phyloP scores from a whole-genome alignment of 2,797 vertebrate species.

The Cuniculus paca region DNA sequence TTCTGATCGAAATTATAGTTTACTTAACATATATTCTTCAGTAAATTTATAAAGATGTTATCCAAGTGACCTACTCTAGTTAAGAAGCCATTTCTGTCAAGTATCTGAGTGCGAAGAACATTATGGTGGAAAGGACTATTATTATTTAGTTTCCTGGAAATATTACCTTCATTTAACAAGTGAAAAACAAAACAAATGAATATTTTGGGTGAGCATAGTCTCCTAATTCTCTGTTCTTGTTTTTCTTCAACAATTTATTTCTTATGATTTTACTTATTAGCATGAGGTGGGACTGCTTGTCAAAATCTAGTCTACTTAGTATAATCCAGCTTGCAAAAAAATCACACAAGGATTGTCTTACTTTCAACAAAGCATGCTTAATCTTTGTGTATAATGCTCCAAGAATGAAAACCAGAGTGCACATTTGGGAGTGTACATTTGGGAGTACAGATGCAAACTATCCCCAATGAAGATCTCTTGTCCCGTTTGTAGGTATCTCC shows the following conservation, averaged over 20 bases:
- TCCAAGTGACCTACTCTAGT: background rate
- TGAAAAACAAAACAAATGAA: background rate
- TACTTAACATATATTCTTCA: conserved; percentile 57
- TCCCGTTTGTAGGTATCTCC: background rate
- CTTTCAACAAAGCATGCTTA: conserved; percentile 77
- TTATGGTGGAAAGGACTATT: background rate
- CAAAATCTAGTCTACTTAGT: conserved; percentile 76
- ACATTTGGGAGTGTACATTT: background rate
- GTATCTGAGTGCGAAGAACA: background rate
- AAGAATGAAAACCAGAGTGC: conserved; percentile 56
- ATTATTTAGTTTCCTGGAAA: conserved; percentile 62
- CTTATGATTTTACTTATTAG: conserved; percentile 41
- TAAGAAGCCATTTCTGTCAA: conserved; percentile 57
- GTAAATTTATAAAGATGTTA: conserved; percentile 29
- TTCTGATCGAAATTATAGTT: conserved; percentile 23
- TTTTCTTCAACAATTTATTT: conserved; percentile 73
- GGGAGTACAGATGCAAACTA: background rate
- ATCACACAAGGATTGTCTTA: conserved; percentile 78
- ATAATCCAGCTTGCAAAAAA: conserved; percentile 82
- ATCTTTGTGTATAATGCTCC: conserved; percentile 65
- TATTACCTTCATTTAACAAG: background rate
- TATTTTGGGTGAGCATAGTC: conserved; percentile 2
- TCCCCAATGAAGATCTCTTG: background rate
- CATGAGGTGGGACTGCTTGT: conserved; percentile 78
- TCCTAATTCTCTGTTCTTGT: background rate